Conservation (phyloP, 2,888 invertebrate genomes). For the Rotaria sp. region DNA sequence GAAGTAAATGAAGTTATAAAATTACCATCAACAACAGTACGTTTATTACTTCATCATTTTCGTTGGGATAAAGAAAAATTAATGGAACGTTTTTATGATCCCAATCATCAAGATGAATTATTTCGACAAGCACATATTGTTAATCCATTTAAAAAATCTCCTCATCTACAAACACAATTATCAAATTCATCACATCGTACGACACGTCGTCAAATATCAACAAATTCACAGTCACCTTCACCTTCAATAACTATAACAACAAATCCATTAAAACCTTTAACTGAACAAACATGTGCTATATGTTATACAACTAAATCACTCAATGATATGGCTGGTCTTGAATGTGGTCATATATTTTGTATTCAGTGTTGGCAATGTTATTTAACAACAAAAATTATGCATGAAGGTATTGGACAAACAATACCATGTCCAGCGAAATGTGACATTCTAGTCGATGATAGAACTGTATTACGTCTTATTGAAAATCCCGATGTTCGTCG, state of each 20-base stretch:
- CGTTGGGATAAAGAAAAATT: slow-evolving; percentile 98
- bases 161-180: not conserved
- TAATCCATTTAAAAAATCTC: slow-evolving; percentile 66
- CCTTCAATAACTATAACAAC: not conserved
- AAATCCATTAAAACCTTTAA: not conserved
- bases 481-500: slow-evolving; percentile 19
- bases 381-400: slow-evolving; percentile 93
- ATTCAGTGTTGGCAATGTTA: slow-evolving; percentile 91
- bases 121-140: slow-evolving; percentile 88
- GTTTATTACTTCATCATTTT: slow-evolving; percentile 91
- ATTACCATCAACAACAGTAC: slow-evolving; percentile 58
- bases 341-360: slow-evolving; percentile 94
- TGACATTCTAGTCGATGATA: slow-evolving; percentile 93
- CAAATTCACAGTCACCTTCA: not conserved
- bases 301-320: not conserved
- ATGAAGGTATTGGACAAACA: slow-evolving; percentile 76
- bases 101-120: slow-evolving; percentile 77
- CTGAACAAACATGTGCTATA: not conserved
- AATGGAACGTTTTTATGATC: slow-evolving; percentile 78
- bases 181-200: not conserved
- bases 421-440: slow-evolving; percentile 93
- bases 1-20: slow-evolving; percentile 69
- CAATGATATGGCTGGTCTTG: slow-evolving; percentile 45
- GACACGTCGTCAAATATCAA: slow-evolving; percentile 8
- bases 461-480: slow-evolving; percentile 72